phyloP scores from a whole-genome alignment of 2,888 invertebrate genomes.

The Phytoseiulus persimilis region DNA sequence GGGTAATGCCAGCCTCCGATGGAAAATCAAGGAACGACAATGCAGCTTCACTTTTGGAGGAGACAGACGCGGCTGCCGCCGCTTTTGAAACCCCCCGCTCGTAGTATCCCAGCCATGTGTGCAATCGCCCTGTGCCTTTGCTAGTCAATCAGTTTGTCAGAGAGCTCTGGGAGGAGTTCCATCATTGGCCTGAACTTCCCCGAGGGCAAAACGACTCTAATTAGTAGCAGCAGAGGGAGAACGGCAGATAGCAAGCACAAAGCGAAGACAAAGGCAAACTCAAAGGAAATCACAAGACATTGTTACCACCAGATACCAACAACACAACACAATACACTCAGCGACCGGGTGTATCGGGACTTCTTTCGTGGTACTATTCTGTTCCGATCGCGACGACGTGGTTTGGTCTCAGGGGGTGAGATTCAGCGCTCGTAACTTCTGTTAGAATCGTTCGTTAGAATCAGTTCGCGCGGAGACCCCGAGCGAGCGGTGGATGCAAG shows the following conservation, averaged over 20 bases:
- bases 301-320: neutral
- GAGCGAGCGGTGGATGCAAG: too few relatives aligned
- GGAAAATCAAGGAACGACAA: too few relatives aligned
- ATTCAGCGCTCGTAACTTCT: too few relatives aligned
- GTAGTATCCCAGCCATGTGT: neutral
- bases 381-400: too few relatives aligned
- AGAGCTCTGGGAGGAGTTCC: neutral
- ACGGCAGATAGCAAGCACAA: neutral
- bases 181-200: neutral
- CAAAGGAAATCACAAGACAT: neutral
- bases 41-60: neutral
- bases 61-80: neutral
- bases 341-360: neutral
- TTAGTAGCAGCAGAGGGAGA: neutral
- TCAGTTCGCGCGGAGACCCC: too few relatives aligned
- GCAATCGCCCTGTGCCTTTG: neutral
- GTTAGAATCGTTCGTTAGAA: too few relatives aligned
- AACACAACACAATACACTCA: neutral
- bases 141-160: neutral
- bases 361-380: neutral
- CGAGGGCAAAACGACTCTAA: conserved; percentile 5
- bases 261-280: neutral
- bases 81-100: neutral
- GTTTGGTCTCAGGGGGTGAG: too few relatives aligned
- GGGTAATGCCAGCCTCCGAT: too few relatives aligned